Evolutionary conservation across 2,113 vertebrate genomes (phyloP), one percentile per base, ranked within the genome.

Genomic region (Mirza zaza): DNA sequence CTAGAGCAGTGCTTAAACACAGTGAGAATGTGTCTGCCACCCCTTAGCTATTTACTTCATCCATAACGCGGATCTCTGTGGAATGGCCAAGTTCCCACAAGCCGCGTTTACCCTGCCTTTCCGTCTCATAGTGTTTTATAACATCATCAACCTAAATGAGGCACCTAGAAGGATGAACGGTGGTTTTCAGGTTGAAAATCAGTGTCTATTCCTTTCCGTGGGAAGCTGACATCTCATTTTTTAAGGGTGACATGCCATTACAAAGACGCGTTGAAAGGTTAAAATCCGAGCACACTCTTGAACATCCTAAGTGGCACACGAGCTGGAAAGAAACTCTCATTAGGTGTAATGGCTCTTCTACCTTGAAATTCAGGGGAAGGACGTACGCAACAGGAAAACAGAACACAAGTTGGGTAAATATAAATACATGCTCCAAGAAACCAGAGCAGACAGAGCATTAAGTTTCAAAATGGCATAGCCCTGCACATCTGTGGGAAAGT

Each of bases 211-310:
- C 92, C 92, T 98, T 96, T 96, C 94, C 76, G 95, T 45, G 50
- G 88, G 86, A 95, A 95, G 95, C 52, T 96, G 97, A 94, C 80
- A 94, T 98, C 98, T 98, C 96, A 97, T 97, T 98, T 97, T 98
- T 98, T 97, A 97, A 95, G 95, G 94, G 96, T 97, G 97, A 97
- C 96, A 86, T 89, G 97, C 95, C 98, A 97, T 98, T 97, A 97
- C 76, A 96, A 92, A 65, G 92, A 89, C 89, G 88, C 96, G 96
- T 84, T 80, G 96, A 97, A 97, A 98, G 98, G 98, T 98, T 98
- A 98, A 96, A 96, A 98, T 96, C 95, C 0, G 0, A 96, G 97
- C 80, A 87, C 3, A 5, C 92, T 80, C 92, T 93, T 89, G 88
- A 96, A 97, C 98, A 97, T 88, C 96, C 94, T 92, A 98, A 98